Evolutionary conservation across 2,113 vertebrate genomes (phyloP), one percentile per base, ranked within the genome.

Genomic region (Clarias batrachus): DNA sequence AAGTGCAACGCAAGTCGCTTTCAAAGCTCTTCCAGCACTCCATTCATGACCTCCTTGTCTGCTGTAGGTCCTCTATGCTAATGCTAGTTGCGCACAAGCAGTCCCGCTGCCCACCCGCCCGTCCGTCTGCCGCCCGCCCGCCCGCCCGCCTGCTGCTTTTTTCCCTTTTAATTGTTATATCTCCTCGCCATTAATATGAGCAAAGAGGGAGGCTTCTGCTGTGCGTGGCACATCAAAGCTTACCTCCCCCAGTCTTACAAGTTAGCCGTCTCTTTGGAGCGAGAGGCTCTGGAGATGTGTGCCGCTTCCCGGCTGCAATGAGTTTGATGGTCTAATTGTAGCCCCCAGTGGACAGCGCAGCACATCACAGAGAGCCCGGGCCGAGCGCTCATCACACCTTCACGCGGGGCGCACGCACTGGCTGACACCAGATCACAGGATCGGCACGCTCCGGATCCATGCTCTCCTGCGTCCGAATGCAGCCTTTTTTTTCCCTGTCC

Each of bases 281-380:
- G 90, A 92, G 90, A 68, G 87, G 91, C 91, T 93, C 93, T 86
- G 85, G 87, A 93, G 91, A 93, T 91, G 89, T 68, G 83, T 81
- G 90, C 87, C 87, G 89, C 92, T 92, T 92, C 92, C 90, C 73
- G 66, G 86, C 93, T 93, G 89, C 90, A 93, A 95, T 94, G 93
- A 94, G 93, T 94, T 93, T 95, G 94, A 94, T 94, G 93, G 93
- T 91, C 93, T 95, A 95, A 95, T 95, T 95, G 94, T 95, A 95
- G 94, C 94, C 94, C 93, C 94, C 94, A 94, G 94, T 95, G 94
- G 94, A 95, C 93, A 93, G 90, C 89, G 91, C 82, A 90, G 83
- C 92, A 92, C 93, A 94, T 94, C 94, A 94, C 94, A 94, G 92
- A 92, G 88, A 84, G 87, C 89, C 85, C 89, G 74, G 85, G 87